phyloP scores from a whole-genome alignment of 2,113 vertebrate species.

The Clarias macrocephalus region DNA sequence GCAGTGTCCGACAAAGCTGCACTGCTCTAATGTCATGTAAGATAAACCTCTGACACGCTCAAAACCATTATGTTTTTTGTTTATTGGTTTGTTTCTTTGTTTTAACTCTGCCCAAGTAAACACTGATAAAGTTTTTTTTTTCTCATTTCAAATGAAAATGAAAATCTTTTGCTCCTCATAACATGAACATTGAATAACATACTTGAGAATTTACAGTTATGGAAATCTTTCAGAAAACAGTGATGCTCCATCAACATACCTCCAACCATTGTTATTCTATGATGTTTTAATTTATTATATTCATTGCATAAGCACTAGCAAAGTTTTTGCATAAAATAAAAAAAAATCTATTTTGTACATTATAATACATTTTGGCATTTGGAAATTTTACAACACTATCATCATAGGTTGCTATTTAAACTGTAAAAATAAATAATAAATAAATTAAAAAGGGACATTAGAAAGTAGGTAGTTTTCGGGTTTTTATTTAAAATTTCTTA shows the following conservation, averaged over 20 bases:
- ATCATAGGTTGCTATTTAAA: no score
- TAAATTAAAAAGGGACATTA: no score
- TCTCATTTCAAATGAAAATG: not conserved
- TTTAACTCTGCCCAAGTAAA: not conserved
- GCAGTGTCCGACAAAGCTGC: conserved; percentile 53
- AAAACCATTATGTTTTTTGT: not conserved
- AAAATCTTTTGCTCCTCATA: not conserved
- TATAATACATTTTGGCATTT: no score
- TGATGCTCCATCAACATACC: no score
- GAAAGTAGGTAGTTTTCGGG: not conserved
- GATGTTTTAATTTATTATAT: no score
- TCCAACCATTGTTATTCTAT: no score
- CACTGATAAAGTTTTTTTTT: not conserved
- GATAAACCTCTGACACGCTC: conserved; percentile 64
- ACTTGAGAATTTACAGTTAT: not conserved
- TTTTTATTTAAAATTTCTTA: not conserved
- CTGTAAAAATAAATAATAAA: no score
- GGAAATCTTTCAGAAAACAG: no score
- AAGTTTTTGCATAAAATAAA: not conserved
- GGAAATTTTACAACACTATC: no score
- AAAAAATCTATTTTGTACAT: no score
- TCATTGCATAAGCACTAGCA: no score
- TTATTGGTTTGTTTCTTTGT: not conserved
- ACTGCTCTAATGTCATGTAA: conserved; percentile 34
- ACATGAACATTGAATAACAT: no score